Evolutionary conservation across 1,140 invertebrate genomes (phyloP).

Genomic region (Limonius californicus): DNA sequence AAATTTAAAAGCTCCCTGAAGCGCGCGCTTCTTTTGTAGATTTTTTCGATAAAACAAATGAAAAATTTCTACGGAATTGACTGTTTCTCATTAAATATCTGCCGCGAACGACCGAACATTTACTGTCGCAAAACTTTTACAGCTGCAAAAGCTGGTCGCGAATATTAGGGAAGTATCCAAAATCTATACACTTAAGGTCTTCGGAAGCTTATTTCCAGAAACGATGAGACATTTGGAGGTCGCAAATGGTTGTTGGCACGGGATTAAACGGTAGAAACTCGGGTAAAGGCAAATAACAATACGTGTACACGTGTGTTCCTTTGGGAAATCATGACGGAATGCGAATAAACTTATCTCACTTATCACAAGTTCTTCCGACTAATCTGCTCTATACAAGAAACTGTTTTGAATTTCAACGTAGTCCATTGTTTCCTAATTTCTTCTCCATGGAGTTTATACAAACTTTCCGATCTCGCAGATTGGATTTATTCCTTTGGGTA

Average conservation of each 20-base stretch:
- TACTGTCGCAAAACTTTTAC: no score
- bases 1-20: constrained; percentile 4
- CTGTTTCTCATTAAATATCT: not conserved
- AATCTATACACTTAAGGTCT: not conserved
- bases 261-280: constrained; percentile 18
- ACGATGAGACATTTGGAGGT: constrained; percentile 5
- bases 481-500: constrained; percentile 27
- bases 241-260: constrained; percentile 8
- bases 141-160: not conserved
- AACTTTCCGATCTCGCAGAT: constrained; percentile 25
- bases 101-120: no score
- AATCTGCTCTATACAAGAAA: constrained; percentile 30
- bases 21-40: not conserved
- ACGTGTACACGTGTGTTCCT: constrained; percentile 33
- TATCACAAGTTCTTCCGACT: constrained; percentile 35
- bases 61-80: no score
- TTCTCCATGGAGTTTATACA: constrained; percentile 24
- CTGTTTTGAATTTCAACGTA: constrained; percentile 32
- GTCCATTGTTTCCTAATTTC: constrained; percentile 34
- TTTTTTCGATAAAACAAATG: not conserved
- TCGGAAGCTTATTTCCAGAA: not conserved
- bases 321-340: constrained; percentile 33
- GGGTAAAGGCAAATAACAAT: constrained; percentile 29
- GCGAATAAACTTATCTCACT: constrained; percentile 35
- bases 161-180: not conserved